These are phyloP conservation scores for Parascotia fuliginaria DNA, from an alignment of 2,888 invertebrate species.

Conservation along the genomic window DNA sequence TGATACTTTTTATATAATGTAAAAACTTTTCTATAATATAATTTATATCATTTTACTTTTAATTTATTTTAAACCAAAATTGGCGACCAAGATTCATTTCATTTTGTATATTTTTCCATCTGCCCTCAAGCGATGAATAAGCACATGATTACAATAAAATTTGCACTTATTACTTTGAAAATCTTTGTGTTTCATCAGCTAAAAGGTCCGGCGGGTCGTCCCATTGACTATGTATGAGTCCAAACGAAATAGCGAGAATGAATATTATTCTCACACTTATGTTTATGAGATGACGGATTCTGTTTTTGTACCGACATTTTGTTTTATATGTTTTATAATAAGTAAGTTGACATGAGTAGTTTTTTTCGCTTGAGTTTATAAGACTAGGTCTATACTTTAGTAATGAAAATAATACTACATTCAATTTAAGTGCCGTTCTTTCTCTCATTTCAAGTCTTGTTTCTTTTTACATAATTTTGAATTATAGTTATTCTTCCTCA, in stretches of 20 bases:
- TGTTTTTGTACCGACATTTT: conserved; percentile 8
- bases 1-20: no score
- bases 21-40: no score
- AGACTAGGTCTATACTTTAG: no score
- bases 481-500: no score
- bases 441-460: no score
- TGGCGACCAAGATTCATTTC: conserved; percentile 1
- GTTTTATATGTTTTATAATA: no score
- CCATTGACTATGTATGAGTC: conserved; percentile 75
- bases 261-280: conserved; percentile 35
- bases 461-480: no score
- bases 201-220: conserved; percentile 61
- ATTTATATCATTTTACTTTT: neutral
- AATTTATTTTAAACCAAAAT: neutral
- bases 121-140: conserved; percentile 30
- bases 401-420: no score
- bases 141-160: conserved; percentile 53
- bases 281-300: conserved; percentile 30
- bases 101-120: conserved; percentile 12
- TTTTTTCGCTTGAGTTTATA: neutral
- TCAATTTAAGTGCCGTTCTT: no score
- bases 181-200: conserved; percentile 64
- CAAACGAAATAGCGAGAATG: conserved; percentile 36
- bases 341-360: neutral
- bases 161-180: conserved; percentile 47